These are phyloP conservation scores for Mnemiopsis leidyi DNA, from an alignment of 37 sponge, comb jelly and placozoan species.

Conservation along the genomic window DNA sequence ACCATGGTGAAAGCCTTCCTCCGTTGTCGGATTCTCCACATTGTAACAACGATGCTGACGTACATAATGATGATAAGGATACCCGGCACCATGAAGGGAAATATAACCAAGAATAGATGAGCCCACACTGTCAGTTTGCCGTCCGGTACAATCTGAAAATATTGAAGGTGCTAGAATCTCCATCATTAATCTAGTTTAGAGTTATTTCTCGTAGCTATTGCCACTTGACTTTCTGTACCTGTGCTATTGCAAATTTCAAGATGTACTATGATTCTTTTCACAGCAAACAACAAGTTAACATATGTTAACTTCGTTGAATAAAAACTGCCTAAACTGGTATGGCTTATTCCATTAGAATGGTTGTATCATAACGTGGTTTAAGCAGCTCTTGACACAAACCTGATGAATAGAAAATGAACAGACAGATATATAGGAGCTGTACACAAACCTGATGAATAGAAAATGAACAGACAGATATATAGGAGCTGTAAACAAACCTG, in stretches of 20 bases:
- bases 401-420: too few relatives aligned
- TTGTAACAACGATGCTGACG: neutral
- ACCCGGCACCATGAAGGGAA: constrained; percentile 45
- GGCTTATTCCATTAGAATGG: too few relatives aligned
- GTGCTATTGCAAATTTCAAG: too few relatives aligned
- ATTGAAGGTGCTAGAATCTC: neutral
- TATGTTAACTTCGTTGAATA: too few relatives aligned
- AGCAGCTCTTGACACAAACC: neutral
- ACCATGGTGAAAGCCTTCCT: neutral
- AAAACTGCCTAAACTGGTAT: too few relatives aligned
- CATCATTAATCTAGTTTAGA: too few relatives aligned
- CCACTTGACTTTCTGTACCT: too few relatives aligned
- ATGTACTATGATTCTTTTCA: too few relatives aligned
- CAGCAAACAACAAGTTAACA: too few relatives aligned
- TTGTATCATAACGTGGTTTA: too few relatives aligned
- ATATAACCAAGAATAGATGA: neutral
- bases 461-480: neutral
- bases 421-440: too few relatives aligned
- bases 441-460: constrained; percentile 8
- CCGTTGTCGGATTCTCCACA: neutral
- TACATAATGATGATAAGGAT: neutral
- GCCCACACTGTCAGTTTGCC: constrained; percentile 24
- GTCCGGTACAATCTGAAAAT: constrained; percentile 24
- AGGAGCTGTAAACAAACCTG: neutral
- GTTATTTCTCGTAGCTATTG: too few relatives aligned